Percentiles rank a stretch among this genome's conserved stretches.
Conservation (phyloP, 2,888 invertebrate genomes). For the Schizotus pectinicornis region DNA sequence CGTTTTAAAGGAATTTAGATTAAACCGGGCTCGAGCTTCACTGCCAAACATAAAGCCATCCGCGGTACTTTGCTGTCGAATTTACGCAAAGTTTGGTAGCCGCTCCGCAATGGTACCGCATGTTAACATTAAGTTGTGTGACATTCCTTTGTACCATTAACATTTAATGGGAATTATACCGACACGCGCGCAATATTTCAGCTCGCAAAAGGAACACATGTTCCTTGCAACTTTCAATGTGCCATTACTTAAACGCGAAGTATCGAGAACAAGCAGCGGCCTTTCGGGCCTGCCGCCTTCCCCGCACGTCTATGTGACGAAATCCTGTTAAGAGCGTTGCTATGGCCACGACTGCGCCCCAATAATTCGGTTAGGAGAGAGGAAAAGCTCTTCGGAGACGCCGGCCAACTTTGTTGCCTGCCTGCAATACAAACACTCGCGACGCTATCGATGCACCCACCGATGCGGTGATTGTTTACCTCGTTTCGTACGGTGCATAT, state of each 20-base stretch:
- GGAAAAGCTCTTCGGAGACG: slow-evolving; percentile 37
- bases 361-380: slow-evolving; percentile 50
- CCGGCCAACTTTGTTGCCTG: slow-evolving; percentile 31
- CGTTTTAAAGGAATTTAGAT: slow-evolving; percentile 48
- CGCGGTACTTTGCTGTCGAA: slow-evolving; percentile 53
- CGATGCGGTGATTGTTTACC: slow-evolving; percentile 45
- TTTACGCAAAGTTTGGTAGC: slow-evolving; percentile 53
- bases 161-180: slow-evolving; percentile 58
- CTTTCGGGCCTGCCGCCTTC: slow-evolving; percentile 22
- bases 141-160: slow-evolving; percentile 58
- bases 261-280: slow-evolving; percentile 12
- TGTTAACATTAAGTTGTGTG: slow-evolving; percentile 57
- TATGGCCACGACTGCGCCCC: slow-evolving; percentile 44
- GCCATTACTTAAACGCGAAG: slow-evolving; percentile 23
- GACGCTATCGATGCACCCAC: slow-evolving; percentile 37
- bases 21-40: slow-evolving; percentile 43
- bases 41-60: slow-evolving; percentile 44
- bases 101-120: slow-evolving; percentile 48
- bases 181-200: slow-evolving; percentile 49
- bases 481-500: slow-evolving; percentile 31
- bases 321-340: slow-evolving; percentile 44
- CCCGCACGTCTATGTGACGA: slow-evolving; percentile 41
- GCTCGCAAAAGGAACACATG: slow-evolving; percentile 57
- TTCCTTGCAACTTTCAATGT: slow-evolving; percentile 49
- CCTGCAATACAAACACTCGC: slow-evolving; percentile 39